These are phyloP conservation scores for Vulpes ferrilata DNA, from an alignment of 2,113 vertebrate species.

Conservation along the genomic window DNA sequence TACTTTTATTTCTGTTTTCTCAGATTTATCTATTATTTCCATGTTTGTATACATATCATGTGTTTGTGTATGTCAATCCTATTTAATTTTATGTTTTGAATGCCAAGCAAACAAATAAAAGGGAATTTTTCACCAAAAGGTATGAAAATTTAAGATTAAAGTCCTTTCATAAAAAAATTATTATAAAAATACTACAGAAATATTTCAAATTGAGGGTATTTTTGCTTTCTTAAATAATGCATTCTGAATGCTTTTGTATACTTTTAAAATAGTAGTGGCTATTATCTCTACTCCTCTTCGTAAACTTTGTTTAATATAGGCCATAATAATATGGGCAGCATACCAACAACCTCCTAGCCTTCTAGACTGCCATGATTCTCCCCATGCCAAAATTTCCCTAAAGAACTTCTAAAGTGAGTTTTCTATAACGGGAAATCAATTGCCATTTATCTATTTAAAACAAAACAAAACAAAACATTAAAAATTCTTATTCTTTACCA, in stretches of 20 bases:
- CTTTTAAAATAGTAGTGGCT: neutral
- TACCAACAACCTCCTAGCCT: neutral
- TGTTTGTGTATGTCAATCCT: neutral
- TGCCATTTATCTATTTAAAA: neutral
- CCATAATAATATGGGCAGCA: neutral
- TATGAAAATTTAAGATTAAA: neutral
- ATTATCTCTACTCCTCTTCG: neutral
- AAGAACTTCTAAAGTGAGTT: neutral
- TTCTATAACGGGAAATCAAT: neutral
- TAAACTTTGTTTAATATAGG: neutral
- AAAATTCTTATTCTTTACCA: neutral
- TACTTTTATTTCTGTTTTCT: constrained; percentile 11
- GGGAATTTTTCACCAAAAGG: neutral
- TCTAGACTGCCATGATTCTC: neutral
- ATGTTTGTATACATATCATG: neutral
- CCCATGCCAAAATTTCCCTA: neutral
- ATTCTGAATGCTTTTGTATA: neutral
- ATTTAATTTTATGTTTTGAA: constrained; percentile 11
- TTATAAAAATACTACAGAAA: neutral
- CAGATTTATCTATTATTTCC: neutral
- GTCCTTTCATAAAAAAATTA: neutral
- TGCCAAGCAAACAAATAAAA: neutral
- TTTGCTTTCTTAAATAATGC: neutral
- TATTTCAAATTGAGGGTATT: neutral
- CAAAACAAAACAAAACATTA: neutral